phyloP scores from a whole-genome alignment of 2,113 vertebrate genomes.

The Crotalus viridis region DNA sequence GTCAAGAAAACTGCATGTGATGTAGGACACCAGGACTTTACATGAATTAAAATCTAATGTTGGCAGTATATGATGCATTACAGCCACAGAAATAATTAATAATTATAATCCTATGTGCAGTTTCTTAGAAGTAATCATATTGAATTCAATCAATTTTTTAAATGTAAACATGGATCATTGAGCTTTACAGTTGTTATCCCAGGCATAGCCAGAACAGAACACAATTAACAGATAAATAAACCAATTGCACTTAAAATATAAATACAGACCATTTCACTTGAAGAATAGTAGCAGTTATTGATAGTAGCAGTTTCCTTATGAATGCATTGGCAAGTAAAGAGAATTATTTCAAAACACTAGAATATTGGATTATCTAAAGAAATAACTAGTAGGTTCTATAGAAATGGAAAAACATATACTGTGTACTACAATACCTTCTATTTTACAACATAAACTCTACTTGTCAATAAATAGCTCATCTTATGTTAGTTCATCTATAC shows the following conservation, averaged over 20 bases:
- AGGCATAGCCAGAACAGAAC: background rate
- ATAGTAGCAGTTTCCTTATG: background rate
- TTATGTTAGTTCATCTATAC: rapidly evolving
- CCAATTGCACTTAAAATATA: background rate
- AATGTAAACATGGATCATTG: background rate
- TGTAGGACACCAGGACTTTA: background rate
- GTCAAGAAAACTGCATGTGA: background rate
- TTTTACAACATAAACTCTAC: background rate
- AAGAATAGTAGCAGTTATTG: background rate
- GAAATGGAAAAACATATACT: background rate
- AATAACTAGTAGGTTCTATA: background rate
- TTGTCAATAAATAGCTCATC: background rate
- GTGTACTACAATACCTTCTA: background rate
- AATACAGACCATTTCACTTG: background rate
- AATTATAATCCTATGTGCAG: background rate
- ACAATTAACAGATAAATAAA: background rate
- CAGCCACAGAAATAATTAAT: too few relatives aligned
- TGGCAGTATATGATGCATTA: background rate
- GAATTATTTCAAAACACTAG: background rate
- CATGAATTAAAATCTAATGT: background rate
- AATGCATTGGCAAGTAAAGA: background rate
- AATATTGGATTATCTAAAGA: background rate
- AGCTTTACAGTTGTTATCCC: background rate
- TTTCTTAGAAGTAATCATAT: background rate
- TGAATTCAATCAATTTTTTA: too few relatives aligned